Percentiles rank a stretch among this genome's conserved stretches.
Evolutionary conservation across 2,797 vertebrate genomes (phyloP).

Genomic region (Falco rusticolus): DNA sequence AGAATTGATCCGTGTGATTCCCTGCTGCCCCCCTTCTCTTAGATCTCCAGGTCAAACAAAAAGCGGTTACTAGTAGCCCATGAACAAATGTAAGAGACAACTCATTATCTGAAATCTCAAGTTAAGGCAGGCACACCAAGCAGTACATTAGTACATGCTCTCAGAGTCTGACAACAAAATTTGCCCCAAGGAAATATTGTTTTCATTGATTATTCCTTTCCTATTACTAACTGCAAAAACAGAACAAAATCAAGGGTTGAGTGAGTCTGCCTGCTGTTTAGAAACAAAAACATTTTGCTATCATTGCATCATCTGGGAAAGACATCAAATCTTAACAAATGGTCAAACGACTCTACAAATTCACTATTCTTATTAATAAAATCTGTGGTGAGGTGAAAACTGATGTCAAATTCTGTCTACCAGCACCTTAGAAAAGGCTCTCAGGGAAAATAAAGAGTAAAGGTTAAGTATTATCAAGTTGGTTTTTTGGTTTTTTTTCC

Average conservation of each 20-base stretch:
- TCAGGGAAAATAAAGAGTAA: neutral
- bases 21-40: slow-evolving; percentile 8
- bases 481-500: neutral
- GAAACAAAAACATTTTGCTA: slow-evolving; percentile 17
- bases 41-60: slow-evolving; percentile 4
- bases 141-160: neutral
- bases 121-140: slow-evolving; percentile 19
- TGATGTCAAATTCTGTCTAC: neutral
- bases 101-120: neutral
- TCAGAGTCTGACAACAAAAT: slow-evolving; percentile 1
- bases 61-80: neutral
- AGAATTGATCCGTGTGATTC: neutral
- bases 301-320: neutral
- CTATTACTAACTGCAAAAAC: slow-evolving; percentile 36
- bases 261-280: neutral
- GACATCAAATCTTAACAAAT: slow-evolving; percentile 35
- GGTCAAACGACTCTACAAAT: slow-evolving; percentile 39
- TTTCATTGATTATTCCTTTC: slow-evolving; percentile 1
- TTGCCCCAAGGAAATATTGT: neutral
- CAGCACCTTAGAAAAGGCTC: neutral
- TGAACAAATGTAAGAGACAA: neutral
- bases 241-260: slow-evolving; percentile 42
- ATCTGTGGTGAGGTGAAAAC: neutral
- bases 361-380: neutral
- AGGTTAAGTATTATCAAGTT: slow-evolving; percentile 1